Percentiles rank a stretch among this genome's conserved stretches.
Conservation (phyloP, 2,888 invertebrate species). For the Acanthoscelides obtectus region DNA sequence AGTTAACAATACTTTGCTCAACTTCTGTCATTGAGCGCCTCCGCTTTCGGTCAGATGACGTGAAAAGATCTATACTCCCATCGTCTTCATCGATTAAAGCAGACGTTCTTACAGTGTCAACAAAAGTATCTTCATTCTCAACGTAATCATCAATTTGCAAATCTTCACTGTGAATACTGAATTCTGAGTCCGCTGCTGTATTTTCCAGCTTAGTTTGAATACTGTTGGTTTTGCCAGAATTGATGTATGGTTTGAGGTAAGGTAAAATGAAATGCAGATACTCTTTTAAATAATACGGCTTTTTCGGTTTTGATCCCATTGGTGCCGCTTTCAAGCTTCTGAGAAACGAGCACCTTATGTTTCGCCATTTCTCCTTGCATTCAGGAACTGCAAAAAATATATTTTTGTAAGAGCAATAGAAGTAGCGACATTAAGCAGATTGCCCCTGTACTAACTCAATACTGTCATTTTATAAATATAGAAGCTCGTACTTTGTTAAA, state of each 20-base stretch:
- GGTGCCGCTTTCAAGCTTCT: slow-evolving; percentile 6
- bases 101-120: background rate
- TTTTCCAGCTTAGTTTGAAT: background rate
- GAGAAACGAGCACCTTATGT: slow-evolving; percentile 8
- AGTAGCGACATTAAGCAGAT: too few relatives aligned
- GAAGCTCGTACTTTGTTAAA: too few relatives aligned
- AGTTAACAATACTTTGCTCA: background rate
- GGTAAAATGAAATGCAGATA: slow-evolving; percentile 7
- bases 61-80: background rate
- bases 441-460: too few relatives aligned
- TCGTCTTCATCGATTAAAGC: background rate
- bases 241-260: slow-evolving; percentile 5
- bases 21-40: background rate
- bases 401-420: too few relatives aligned
- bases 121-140: background rate
- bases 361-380: slow-evolving; percentile 10
- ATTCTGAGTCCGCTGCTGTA: background rate
- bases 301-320: slow-evolving; percentile 7
- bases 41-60: background rate
- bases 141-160: background rate
- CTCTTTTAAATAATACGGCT: slow-evolving; percentile 8
- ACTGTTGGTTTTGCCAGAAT: background rate
- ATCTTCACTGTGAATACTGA: background rate
- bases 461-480: too few relatives aligned
- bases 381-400: slow-evolving; percentile 3